Evolutionary conservation across 2,888 invertebrate genomes (phyloP).

Genomic region (Xylota segnis): DNA sequence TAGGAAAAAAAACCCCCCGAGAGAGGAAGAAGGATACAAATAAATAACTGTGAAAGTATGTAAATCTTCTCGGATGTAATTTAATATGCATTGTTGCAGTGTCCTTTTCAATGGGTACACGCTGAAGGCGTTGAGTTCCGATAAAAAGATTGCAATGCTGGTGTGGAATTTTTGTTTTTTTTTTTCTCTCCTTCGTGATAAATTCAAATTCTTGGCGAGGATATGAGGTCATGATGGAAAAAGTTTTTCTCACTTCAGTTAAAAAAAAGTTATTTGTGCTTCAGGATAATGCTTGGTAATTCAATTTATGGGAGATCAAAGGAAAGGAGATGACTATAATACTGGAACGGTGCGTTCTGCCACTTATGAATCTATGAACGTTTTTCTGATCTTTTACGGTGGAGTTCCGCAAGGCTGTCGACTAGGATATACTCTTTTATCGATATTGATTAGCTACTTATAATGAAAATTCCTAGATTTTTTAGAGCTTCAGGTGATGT

Average conservation of each 20-base stretch:
- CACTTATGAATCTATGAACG: too few species aligned
- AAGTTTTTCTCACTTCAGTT: background rate
- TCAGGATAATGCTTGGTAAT: background rate
- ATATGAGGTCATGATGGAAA: constrained; percentile 51
- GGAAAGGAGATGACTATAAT: background rate
- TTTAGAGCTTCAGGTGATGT: too few species aligned
- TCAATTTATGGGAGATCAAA: background rate
- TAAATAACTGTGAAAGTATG: constrained; percentile 59
- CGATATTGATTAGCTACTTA: background rate
- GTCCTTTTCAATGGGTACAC: constrained; percentile 20
- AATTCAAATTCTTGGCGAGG: constrained; percentile 45
- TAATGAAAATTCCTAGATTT: background rate
- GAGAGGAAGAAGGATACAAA: constrained; percentile 33
- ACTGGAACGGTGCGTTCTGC: too few species aligned
- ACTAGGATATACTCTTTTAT: background rate
- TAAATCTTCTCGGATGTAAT: constrained; percentile 64
- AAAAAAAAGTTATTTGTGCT: background rate
- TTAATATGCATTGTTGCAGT: constrained; percentile 61
- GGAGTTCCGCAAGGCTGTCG: background rate
- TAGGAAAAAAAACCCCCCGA: constrained; percentile 25
- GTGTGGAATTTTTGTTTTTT: constrained; percentile 15
- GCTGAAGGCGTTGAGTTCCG: constrained; percentile 38
- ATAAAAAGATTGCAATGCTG: constrained; percentile 18
- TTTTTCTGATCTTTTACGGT: background rate
- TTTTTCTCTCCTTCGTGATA: constrained; percentile 3